phyloP scores from a whole-genome alignment of 2,113 vertebrate genomes.

The Burhinus bistriatus region DNA sequence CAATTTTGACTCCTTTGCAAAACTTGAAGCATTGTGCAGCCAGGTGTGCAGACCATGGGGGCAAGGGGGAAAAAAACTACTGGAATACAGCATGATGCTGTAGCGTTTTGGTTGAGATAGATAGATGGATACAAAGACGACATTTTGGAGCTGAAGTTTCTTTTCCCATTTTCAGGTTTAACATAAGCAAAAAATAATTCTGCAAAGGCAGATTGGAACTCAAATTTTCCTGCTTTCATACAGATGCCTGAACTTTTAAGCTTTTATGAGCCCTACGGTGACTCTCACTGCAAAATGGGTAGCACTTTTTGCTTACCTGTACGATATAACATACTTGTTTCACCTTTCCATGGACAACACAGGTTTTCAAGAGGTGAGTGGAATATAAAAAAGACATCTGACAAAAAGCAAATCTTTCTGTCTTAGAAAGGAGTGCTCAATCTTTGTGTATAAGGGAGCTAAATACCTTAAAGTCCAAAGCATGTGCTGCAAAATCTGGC shows the following conservation, averaged over 20 bases:
- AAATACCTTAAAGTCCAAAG: background rate
- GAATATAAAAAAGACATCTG: background rate
- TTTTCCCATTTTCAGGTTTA: background rate
- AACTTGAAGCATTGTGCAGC: background rate
- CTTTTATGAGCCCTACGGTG: background rate
- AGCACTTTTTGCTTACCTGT: background rate
- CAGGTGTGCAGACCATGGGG: fast-evolving
- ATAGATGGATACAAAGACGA: background rate
- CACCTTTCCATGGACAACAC: background rate
- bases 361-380: background rate
- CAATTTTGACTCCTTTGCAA: background rate
- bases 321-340: background rate
- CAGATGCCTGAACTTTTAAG: background rate
- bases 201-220: background rate
- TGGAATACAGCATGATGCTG: background rate
- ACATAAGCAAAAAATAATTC: background rate
- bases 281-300: background rate
- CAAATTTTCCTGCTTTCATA: background rate
- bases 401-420: background rate
- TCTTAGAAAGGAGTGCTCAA: background rate
- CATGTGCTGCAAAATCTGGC: background rate
- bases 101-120: background rate
- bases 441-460: background rate
- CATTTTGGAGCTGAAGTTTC: background rate
- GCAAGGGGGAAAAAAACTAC: background rate